Base-by-base conservation (phyloP, 2,113 vertebrate genomes). In the Daphoenositta chrysoptera region DNA sequence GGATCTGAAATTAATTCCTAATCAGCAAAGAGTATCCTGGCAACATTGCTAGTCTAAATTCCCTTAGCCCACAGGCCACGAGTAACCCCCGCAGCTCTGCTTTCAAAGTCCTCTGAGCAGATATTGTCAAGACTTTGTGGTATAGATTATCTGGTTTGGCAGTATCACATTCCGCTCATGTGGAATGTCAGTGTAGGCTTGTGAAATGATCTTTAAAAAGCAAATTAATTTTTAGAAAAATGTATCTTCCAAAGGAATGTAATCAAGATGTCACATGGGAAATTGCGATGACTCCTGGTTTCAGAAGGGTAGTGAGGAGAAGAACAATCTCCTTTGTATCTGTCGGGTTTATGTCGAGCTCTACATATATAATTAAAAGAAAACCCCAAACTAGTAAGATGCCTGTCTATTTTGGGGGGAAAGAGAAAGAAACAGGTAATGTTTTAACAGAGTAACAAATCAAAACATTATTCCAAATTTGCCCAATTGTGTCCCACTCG, bases 141-240 rank as follows among this genome's bases (percentile, higher is more conserved):
- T 73, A 80, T 4, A 88, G 83, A 96, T 88, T 94, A 88, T 84
- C 83, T 95, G 64, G 64, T 53, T 89, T 86, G 71, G 86, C 94
- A 90, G 28, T 54, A 93, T 50, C 76, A 37, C 88, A 83, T 88
- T 88, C 85, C 0, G 3, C 64, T 95, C 66, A 51, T 20, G 71
- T 61, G 79, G 88, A 90, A 94, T 89, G 71, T 90, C 93, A 96
- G 85, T 78, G 90, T 75, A 88, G 93, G 85, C 85, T 96, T 96
- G 78, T 73, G 83, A 95, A 93, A 58, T 48, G 31, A 88, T 85
- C 96, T 93, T 91, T 95, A 81, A 83, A 93, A 96, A 93, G 95
- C 57, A 94, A 96, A 94, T 71, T 96, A 87, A 89, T 91, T 92
- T 96, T 94, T 87, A 89, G 91, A 94, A 95, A 95, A 94, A 90